Base-by-base conservation (phyloP, 2,113 vertebrate genomes). In the Anarrhichthys ocellatus region DNA sequence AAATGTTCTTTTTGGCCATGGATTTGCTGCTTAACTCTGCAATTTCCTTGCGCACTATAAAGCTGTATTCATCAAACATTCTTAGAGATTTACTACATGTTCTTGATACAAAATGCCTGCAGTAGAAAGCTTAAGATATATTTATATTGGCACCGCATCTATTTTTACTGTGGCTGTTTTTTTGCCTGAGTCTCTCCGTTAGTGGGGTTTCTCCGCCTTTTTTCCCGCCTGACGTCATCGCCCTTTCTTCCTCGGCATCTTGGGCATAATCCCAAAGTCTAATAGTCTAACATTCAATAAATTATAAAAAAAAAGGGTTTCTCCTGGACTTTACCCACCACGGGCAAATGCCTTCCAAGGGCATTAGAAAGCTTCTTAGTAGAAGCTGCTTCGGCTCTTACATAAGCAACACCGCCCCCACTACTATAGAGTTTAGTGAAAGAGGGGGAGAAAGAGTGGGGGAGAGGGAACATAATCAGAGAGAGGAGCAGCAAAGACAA, bases 341-440 rank as follows among this genome's bases (percentile, higher is more conserved):
- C 13, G 52, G 64, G 91, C 87, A 82, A 89, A 83, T 69, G 79
- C 82, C 79, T 82, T 88, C 77, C 91, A 92, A 87, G 88, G 90
- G 83, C 90, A 75, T 83, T 56, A 87, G 73, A 92, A 94, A 94
- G 92, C 91, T 50, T 82, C 90, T 92, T 93, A 93, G 85, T 77
- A 54, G 80, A 89, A 93, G 83, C 91, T 65, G 86, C 86, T 84
- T 77, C 81, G 9, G 68, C 74, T 89, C 73, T 92, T 92, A 91
- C 44, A 59, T 86, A 93, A 92, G 89, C 58, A 78, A 72, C 7
- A 22, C 17, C 75, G 10, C 83, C 89, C 82, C 74, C 68, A 2
- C 77, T 34, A 63, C 68, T n/a, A 58, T 58, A 5, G 48, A 74
- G 65, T 86, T 78, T 76, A 72, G 73, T 24, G 78, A 52, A n/a